phyloP scores from a whole-genome alignment of 2,113 vertebrate genomes.

The Panurus biarmicus region DNA sequence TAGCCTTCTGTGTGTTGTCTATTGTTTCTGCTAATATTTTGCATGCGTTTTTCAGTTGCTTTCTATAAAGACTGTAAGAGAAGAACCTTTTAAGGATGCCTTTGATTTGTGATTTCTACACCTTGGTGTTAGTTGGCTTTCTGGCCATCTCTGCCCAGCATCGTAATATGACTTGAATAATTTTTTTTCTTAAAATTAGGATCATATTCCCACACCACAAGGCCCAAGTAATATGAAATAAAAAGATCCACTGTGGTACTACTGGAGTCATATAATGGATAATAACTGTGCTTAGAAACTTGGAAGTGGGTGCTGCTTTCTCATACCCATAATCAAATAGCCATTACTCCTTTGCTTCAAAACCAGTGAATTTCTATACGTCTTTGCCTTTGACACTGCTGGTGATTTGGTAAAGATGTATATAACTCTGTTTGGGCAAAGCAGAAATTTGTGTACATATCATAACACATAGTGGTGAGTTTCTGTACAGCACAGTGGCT shows the following conservation, averaged over 20 bases:
- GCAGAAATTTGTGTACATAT: neutral
- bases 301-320: neutral
- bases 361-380: neutral
- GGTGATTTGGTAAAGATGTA: neutral
- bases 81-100: neutral
- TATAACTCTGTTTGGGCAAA: neutral
- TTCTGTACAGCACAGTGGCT: neutral
- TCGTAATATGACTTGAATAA: neutral
- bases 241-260: neutral
- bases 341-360: neutral
- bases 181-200: neutral
- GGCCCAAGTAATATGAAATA: neutral
- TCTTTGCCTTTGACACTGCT: neutral
- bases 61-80: neutral
- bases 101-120: neutral
- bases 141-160: neutral
- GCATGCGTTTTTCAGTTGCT: neutral
- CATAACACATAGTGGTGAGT: neutral
- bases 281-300: neutral
- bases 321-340: neutral
- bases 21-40: neutral
- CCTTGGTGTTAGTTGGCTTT: neutral
- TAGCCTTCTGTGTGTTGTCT: neutral
- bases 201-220: neutral
- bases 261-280: neutral